Percentiles rank a stretch among this genome's conserved stretches.
phyloP scores from a whole-genome alignment of 2,113 vertebrate genomes.

The Pithys albifrons region DNA sequence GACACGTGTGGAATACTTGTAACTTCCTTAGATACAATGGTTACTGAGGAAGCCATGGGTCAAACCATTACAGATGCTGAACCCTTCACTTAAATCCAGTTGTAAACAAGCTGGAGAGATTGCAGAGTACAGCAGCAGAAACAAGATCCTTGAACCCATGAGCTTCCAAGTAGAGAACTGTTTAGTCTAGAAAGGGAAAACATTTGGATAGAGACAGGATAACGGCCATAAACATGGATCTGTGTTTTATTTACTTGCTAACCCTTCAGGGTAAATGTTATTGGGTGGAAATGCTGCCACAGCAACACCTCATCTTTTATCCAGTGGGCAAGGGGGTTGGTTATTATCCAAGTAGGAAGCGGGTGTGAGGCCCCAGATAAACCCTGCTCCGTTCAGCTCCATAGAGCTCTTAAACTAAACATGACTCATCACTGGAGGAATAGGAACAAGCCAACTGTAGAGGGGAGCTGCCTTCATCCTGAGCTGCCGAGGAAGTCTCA shows the following conservation, averaged over 20 bases:
- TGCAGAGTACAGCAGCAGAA: neutral
- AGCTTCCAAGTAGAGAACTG: neutral
- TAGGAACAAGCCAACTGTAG: neutral
- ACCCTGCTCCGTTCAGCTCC: neutral
- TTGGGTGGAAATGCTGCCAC: neutral
- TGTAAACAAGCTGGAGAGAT: constrained; percentile 7
- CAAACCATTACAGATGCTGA: neutral
- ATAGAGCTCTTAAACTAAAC: neutral
- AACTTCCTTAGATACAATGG: too few relatives aligned
- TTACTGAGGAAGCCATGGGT: too few relatives aligned
- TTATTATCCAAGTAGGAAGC: neutral
- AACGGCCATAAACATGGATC: neutral
- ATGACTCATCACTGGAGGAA: neutral
- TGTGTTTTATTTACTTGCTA: neutral
- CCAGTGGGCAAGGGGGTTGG: neutral
- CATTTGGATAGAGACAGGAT: neutral
- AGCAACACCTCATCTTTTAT: neutral
- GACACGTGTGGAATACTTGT: too few relatives aligned
- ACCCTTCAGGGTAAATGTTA: neutral
- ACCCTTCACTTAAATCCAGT: neutral
- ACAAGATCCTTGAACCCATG: neutral
- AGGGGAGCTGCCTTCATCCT: neutral
- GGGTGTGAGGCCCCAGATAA: neutral
- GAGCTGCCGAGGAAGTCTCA: neutral
- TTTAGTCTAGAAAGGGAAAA: constrained; percentile 45